Base-by-base conservation (phyloP, 2,888 invertebrate species). In the Philhelius pedissequus region DNA sequence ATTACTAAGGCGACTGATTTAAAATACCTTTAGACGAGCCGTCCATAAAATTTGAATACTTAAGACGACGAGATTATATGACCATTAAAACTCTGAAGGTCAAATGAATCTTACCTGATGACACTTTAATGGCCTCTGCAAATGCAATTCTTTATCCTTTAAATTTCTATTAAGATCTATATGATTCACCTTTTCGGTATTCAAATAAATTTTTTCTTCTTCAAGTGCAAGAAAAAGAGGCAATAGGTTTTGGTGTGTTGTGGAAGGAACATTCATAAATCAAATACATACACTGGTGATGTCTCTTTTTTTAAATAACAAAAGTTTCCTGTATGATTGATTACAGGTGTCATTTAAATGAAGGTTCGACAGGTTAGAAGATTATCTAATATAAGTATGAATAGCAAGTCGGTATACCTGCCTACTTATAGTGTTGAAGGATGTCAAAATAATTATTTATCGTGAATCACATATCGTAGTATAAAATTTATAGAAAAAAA, bases 251-350 rank as follows among this genome's bases (percentile, higher is more conserved):
- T 32, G 30, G 18, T 27, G 43, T 56, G 8, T 2, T 60, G 40
- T 35, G n/a, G 22, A 48, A 32, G 64, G 64, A 45, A 64, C 18
- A 48, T 64, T 18, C 64, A 64, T 64, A 64, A 64, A 64, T 64
- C 64, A 64, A 48, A 64, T 48, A 64, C 8, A 6, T n/a, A 48
- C 45, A 32, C 48, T 64, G 18, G 20, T 32, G 11, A 48, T 32
- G 30, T 64, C 48, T 64, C 48, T 64, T 64, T 32, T 48, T 64
- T 13, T 48, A 32, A 60, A 60, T 45, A 32, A 30, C 15, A 54
- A 30, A 11, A 32, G 7, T 13, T 20, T 45, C 8, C 2, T 40
- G 22, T 30, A 25, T 64, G 64, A 64, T 64, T 64, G 45, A 48
- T 48, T 32, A 48, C 20, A 43, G 18, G 27, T 62, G 32, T 22